Evolutionary conservation across 1,140 invertebrate species (phyloP).

Genomic region (Drosophila cardini): DNA sequence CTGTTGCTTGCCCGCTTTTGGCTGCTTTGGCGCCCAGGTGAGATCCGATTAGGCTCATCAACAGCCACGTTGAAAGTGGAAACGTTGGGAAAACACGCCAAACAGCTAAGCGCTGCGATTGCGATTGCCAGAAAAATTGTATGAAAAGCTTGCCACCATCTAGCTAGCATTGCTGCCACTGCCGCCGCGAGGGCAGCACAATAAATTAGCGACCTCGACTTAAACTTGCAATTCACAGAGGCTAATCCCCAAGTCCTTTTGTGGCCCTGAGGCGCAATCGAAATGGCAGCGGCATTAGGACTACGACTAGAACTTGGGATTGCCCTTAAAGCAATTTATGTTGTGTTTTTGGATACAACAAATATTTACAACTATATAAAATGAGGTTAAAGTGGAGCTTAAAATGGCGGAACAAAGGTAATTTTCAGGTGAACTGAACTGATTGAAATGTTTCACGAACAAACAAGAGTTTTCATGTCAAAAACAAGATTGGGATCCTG

Average conservation of each 20-base stretch:
- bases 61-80: conserved; percentile 9
- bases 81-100: conserved; percentile 12
- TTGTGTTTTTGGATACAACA: conserved; percentile 2
- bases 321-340: conserved; percentile 23
- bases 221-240: conserved; percentile 48
- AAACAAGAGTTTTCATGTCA: background rate
- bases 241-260: conserved; percentile 10
- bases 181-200: conserved; percentile 39
- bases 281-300: background rate
- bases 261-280: conserved; percentile 8
- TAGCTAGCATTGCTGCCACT: too few relatives aligned
- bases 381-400: background rate
- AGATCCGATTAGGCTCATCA: conserved; percentile 80
- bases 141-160: too few relatives aligned
- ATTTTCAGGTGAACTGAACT: background rate
- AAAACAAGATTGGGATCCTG: too few relatives aligned
- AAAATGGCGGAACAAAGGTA: background rate
- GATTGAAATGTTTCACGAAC: background rate
- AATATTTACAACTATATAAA: conserved; percentile 14
- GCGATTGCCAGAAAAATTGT: conserved; percentile 4
- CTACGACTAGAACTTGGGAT: background rate
- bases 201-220: conserved; percentile 72
- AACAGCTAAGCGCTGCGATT: background rate
- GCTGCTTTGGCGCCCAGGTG: conserved; percentile 36
- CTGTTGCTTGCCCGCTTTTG: conserved; percentile 74